Evolutionary conservation across 2,888 invertebrate species (phyloP).

Genomic region (Imbricaverruca yamaguchii): DNA sequence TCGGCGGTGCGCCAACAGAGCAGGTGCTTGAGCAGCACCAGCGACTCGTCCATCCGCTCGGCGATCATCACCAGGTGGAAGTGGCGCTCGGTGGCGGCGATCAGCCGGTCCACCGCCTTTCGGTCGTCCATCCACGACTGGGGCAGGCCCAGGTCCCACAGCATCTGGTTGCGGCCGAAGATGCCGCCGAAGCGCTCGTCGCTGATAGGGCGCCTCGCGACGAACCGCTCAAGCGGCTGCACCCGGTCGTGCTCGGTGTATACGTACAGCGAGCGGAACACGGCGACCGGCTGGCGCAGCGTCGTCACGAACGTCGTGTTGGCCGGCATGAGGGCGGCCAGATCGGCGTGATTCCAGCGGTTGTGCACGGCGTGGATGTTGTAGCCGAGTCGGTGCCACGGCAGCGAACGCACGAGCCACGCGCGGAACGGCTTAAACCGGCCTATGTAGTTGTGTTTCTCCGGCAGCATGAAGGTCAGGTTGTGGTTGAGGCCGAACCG

Average conservation of each 20-base stretch:
- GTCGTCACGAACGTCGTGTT: slow-evolving; percentile 36
- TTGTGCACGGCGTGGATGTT: slow-evolving; percentile 36
- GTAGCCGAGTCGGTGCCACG: slow-evolving; percentile 32
- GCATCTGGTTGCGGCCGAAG: slow-evolving; percentile 39
- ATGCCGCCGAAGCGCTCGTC: slow-evolving; percentile 27
- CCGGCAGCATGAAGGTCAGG: slow-evolving; percentile 36
- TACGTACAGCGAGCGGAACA: slow-evolving; percentile 37
- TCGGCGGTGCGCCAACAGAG: slow-evolving; percentile 38
- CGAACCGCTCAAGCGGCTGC: slow-evolving; percentile 22
- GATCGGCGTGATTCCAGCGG: slow-evolving; percentile 32
- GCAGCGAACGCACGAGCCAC: slow-evolving; percentile 29
- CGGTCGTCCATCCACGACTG: slow-evolving; percentile 33
- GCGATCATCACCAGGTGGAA: slow-evolving; percentile 39
- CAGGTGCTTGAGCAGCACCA: slow-evolving; percentile 37
- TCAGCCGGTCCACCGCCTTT: slow-evolving; percentile 32
- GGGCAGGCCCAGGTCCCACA: slow-evolving; percentile 38
- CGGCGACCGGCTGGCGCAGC: slow-evolving; percentile 36
- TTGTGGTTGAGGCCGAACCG: slow-evolving; percentile 35
- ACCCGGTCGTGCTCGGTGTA: slow-evolving; percentile 35
- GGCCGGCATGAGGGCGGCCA: slow-evolving; percentile 33
- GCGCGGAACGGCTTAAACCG: slow-evolving; percentile 35
- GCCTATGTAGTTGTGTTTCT: slow-evolving; percentile 36
- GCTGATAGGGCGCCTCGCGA: background rate
- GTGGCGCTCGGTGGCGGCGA: slow-evolving; percentile 35
- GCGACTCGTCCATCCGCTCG: slow-evolving; percentile 38